Base-by-base conservation (phyloP, 2,888 invertebrate genomes). In the Doris montereyensis region DNA sequence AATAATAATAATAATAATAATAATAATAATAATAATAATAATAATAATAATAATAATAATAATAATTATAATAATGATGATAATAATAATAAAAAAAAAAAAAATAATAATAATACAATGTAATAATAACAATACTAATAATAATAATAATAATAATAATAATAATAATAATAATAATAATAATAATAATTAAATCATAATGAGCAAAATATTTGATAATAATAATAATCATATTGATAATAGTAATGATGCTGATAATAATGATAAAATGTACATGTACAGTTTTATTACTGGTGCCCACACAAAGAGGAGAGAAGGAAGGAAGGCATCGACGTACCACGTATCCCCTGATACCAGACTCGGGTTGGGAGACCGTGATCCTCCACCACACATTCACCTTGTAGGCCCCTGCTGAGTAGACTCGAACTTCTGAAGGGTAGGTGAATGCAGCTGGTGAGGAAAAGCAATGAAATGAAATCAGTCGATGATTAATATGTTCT, bases 381-480 rank as follows among this genome's bases (percentile, higher is more conserved):
- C 83, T 73, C 84, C 84, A 84, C 82, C 83, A 82, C 1, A 84
- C 76, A 41, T 80, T 41, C 24, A 82, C 81, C 41, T 78, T 78
- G 32, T 78, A 35, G 13, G 67, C 72, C 3, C 82, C 83, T 17
- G 80, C 81, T 0, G 84, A 83, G 62, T 71, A 80, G 30, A 84
- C 81, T n/a, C 81, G 60, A 17, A 84, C 82, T 71, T 84, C 84
- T 57, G 81, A 81, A 0, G 83, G 84, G 74, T 83, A 84, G n/a
- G 62, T 17, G 8, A 70, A 32, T 1, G 81, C 76, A 32, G 84
- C 84, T 84, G 80, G 26, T 1, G 30, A 62, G 24, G n/a, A n/a
- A n/a, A n/a, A n/a, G n/a, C n/a, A n/a, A n/a, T n/a, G n/a, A n/a
- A n/a, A n/a, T n/a, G n/a, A n/a, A n/a, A n/a, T n/a, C n/a, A n/a